A percentile compares a stretch with the other conserved stretches of the same genome.
Evolutionary conservation across 2,888 invertebrate genomes (phyloP).

Genomic region (Podabrus alpinus): DNA sequence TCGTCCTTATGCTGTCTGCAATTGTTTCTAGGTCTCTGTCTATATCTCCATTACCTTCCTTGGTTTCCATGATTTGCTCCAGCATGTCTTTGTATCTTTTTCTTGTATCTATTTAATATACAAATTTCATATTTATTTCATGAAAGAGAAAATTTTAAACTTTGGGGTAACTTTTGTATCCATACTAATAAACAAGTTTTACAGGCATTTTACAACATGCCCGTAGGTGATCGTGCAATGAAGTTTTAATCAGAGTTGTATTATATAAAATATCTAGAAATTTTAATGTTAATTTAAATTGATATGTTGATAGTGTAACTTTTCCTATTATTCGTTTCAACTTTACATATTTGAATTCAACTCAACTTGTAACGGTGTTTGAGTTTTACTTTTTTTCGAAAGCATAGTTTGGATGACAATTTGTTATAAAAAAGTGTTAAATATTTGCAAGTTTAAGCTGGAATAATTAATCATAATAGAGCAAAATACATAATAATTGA

Average conservation of each 20-base stretch:
- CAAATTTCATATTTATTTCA: neutral
- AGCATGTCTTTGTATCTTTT: too few species aligned
- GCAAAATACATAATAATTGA: constrained; percentile 16
- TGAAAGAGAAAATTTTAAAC: neutral
- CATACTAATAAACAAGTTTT: neutral
- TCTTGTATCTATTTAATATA: too few species aligned
- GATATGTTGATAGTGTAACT: neutral
- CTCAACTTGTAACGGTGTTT: neutral
- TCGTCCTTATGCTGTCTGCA: too few species aligned
- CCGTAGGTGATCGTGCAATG: neutral
- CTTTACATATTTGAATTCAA: neutral
- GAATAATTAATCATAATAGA: constrained; percentile 17
- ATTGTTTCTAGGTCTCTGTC: too few species aligned
- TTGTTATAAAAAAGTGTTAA: neutral
- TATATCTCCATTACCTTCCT: too few species aligned
- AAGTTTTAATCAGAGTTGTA: neutral
- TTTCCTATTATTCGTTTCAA: neutral
- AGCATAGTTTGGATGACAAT: neutral
- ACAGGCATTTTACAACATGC: neutral
- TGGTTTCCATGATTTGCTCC: too few species aligned
- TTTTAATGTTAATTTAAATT: neutral
- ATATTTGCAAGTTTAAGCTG: neutral
- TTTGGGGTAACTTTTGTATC: neutral
- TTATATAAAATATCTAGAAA: neutral
- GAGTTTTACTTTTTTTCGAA: neutral